phyloP scores from a whole-genome alignment of 1,140 invertebrate genomes.

The Hypsibius dujardini region DNA sequence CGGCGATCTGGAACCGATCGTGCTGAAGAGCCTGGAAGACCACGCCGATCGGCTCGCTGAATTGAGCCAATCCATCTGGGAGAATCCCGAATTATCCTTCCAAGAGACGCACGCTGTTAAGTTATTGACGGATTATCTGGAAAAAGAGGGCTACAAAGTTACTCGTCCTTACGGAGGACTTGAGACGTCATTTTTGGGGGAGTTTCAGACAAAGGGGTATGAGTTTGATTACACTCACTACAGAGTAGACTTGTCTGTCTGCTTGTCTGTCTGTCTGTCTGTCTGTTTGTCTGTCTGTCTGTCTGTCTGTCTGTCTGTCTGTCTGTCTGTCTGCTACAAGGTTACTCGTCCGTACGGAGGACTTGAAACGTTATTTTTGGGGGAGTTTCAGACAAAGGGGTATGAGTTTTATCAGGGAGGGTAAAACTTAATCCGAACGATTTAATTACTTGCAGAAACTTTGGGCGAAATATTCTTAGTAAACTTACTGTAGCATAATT shows the following conservation, averaged over 20 bases:
- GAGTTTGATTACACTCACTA: too few relatives aligned
- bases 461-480: too few relatives aligned
- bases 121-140: slow-evolving; percentile 27
- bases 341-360: slow-evolving; percentile 26
- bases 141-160: slow-evolving; percentile 28
- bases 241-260: too few relatives aligned
- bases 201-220: neutral
- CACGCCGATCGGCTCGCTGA: neutral
- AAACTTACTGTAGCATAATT: too few relatives aligned
- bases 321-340: slow-evolving; percentile 27
- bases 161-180: slow-evolving; percentile 24
- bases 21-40: neutral
- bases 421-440: too few relatives aligned
- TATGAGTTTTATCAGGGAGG: neutral
- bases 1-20: neutral
- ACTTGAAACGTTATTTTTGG: neutral
- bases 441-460: too few relatives aligned
- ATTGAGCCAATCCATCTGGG: slow-evolving; percentile 27
- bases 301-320: too few relatives aligned
- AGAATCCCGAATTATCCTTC: slow-evolving; percentile 29
- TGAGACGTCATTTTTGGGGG: neutral
- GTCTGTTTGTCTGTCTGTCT: too few relatives aligned
- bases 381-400: neutral
- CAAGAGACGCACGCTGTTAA: slow-evolving; percentile 30
- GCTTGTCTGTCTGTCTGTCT: slow-evolving; percentile 27